Conservation (phyloP, 2,888 invertebrate genomes). For the Teleiodes luculella region DNA sequence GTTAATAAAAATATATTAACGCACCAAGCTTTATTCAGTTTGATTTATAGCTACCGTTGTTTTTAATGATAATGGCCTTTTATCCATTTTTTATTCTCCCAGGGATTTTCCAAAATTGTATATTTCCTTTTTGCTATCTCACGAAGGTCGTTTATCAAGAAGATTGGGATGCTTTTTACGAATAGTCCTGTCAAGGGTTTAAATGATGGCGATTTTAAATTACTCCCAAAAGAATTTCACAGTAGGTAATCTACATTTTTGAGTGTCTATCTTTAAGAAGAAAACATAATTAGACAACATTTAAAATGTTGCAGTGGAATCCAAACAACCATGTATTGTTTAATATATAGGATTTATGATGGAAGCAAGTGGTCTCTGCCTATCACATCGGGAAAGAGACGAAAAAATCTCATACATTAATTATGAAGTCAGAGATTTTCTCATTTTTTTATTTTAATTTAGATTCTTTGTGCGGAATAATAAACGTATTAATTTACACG, state of each 20-base stretch:
- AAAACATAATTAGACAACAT: background rate
- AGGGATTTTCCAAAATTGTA: conserved; percentile 45
- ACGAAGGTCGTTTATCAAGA: conserved; percentile 51
- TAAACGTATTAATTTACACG: too few species aligned
- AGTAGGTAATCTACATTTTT: background rate
- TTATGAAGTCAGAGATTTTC: too few species aligned
- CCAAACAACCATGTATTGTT: too few species aligned
- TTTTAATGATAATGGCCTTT: conserved; percentile 52
- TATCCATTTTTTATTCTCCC: conserved; percentile 43
- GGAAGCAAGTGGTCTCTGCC: too few species aligned
- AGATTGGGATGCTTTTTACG: conserved; percentile 49
- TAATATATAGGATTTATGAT: too few species aligned
- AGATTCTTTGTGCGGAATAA: too few species aligned
- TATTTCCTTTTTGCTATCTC: conserved; percentile 49
- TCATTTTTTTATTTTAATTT: too few species aligned
- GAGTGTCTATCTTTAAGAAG: background rate
- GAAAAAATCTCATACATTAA: too few species aligned
- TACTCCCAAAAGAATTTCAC: conserved; percentile 5
- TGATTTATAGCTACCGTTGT: conserved; percentile 58
- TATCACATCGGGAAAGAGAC: too few species aligned
- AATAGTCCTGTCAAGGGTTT: conserved; percentile 36
- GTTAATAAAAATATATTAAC: conserved; percentile 46
- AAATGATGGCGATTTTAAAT: conserved; percentile 18
- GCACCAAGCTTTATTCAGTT: conserved; percentile 47
- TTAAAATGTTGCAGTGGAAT: too few species aligned